phyloP scores from a whole-genome alignment of 1,140 invertebrate genomes.

The Pachyrhynchus sulphureomaculatus region DNA sequence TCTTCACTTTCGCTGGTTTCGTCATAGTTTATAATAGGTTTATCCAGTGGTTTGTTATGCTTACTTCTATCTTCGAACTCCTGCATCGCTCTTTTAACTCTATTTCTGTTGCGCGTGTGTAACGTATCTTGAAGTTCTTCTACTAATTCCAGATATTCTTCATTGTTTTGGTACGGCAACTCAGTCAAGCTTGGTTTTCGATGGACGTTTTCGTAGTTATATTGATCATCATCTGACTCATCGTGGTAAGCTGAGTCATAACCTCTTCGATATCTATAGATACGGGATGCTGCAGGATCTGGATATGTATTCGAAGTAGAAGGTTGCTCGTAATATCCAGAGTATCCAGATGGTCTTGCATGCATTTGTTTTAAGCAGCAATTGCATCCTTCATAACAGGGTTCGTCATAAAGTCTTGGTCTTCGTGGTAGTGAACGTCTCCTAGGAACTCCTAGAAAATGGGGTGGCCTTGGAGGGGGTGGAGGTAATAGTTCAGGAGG shows the following conservation, averaged over 20 bases:
- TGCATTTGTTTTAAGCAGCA: conserved; percentile 7
- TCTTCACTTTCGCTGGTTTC: conserved; percentile 35
- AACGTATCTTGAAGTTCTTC: conserved; percentile 45
- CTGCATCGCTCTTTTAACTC: conserved; percentile 43
- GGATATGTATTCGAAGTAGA: not conserved
- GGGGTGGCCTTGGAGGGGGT: conserved; percentile 11
- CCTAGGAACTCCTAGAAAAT: not conserved
- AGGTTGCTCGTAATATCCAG: not conserved
- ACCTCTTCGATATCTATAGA: not conserved
- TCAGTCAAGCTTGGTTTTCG: conserved; percentile 13
- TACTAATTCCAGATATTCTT: conserved; percentile 45
- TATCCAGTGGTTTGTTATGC: conserved; percentile 45
- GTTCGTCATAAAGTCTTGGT: not conserved
- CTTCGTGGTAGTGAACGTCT: not conserved
- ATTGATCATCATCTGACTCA: conserved; percentile 2
- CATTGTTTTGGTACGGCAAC: conserved; percentile 47
- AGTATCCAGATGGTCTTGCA: not conserved
- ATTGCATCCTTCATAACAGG: conserved; percentile 6
- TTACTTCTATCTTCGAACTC: conserved; percentile 47
- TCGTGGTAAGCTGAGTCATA: not conserved
- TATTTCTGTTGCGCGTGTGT: conserved; percentile 37
- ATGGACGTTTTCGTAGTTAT: not conserved
- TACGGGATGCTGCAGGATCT: not conserved
- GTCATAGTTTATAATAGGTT: conserved; percentile 45
- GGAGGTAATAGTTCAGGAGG: conserved; percentile 11